These are phyloP conservation scores for Melieria picta DNA, from an alignment of 2,888 invertebrate genomes.

Conservation along the genomic window DNA sequence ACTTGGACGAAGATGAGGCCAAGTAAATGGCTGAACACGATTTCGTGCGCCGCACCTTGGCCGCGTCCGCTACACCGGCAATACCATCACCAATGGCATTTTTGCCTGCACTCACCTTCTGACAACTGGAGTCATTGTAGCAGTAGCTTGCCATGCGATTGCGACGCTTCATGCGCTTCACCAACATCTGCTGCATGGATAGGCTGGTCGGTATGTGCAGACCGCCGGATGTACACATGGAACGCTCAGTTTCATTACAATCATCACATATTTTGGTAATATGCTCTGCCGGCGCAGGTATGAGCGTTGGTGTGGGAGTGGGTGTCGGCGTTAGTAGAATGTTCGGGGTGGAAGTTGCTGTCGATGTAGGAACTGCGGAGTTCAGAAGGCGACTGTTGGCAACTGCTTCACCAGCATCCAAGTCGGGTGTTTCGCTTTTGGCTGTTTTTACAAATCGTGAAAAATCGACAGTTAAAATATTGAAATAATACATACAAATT, in stretches of 20 bases:
- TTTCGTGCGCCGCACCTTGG: conserved; percentile 71
- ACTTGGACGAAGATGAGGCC: conserved; percentile 28
- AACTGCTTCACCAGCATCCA: conserved; percentile 3
- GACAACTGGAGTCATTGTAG: conserved; percentile 66
- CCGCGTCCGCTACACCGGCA: conserved; percentile 37
- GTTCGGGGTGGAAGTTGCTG: conserved; percentile 17
- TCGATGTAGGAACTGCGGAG: conserved; percentile 22
- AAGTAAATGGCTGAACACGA: conserved; percentile 72
- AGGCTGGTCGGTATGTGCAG: conserved; percentile 71
- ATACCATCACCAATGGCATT: conserved; percentile 59
- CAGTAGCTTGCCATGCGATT: conserved; percentile 75
- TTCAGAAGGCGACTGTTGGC: conserved; percentile 30
- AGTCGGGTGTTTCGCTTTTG: conserved; percentile 29
- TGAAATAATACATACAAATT: not conserved
- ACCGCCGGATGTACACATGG: conserved; percentile 70
- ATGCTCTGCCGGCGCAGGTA: conserved; percentile 42
- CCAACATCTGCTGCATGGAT: conserved; percentile 70
- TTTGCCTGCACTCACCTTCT: conserved; percentile 56
- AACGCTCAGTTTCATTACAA: conserved; percentile 68
- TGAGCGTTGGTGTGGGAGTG: conserved; percentile 33
- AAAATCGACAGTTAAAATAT: not conserved
- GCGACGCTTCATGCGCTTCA: conserved; percentile 68
- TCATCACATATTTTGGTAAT: conserved; percentile 53
- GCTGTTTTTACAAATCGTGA: conserved; percentile 5
- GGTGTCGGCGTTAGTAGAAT: conserved; percentile 33